Evolutionary conservation across 2,888 invertebrate species (phyloP), one percentile per base, ranked within the genome.

Genomic region (Sialis lutaria): DNA sequence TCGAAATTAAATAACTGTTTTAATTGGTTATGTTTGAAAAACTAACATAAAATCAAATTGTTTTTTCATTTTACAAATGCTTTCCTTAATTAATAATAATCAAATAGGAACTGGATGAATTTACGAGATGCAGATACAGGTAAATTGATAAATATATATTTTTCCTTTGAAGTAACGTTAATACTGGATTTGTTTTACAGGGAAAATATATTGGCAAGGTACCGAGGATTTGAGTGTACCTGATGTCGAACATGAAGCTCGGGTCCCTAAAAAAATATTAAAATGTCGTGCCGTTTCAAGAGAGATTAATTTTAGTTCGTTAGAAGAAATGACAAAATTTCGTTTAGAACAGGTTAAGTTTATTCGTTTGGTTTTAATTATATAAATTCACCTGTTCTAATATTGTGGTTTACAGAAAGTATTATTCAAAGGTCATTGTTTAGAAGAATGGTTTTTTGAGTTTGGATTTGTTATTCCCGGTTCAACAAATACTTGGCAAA

Each of bases 401-500:
- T 43, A 40, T 43, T 7, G 42, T 50, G 42, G 44, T 48, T 49
- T 54, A 37, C 73, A 89, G 76, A 79, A 78, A 69, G 75, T 81
- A 3, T 67, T 85, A 7, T 86, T 85, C 64, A 86, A 86, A 61
- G 93, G 91, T 1, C 79, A 89, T 51, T 90, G 90, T 58, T 73
- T 96, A 57, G 96, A 97, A 67, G 96, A 98, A 65, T 99, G 98
- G 98, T 89, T 87, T 68, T 99, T 98, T 65, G 96, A 97, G 64
- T 98, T 99, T 75, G 98, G 98, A 40, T 96, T 90, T 68, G 97
- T 99, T 10, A 96, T 97, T 59, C 89, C 96, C 1, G 91, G 92
- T 57, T 97, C 97, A 6, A 97, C 96, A 40, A 98, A 98, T 66
- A 97, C 97, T 8, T 98, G 98, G 98, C 97, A 98, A 65, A 95